A percentile compares a stretch with the other conserved stretches of the same genome.
Conservation (phyloP, 2,113 vertebrate genomes). For the Mirza zaza region DNA sequence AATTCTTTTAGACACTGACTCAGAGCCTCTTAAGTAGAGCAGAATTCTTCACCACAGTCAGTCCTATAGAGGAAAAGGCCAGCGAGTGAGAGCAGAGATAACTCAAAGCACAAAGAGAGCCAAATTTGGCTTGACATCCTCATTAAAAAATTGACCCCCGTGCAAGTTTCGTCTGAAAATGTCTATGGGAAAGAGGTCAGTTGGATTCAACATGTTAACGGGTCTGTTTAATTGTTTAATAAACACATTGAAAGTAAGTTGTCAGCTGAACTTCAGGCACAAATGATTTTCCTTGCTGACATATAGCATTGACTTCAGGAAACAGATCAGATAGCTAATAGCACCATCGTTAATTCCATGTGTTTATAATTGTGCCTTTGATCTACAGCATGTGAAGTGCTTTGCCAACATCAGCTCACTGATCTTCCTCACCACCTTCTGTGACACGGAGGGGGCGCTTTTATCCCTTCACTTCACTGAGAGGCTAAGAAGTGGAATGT, state of each 20-base stretch:
- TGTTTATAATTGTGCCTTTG: slow-evolving; percentile 57
- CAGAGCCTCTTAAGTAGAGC: slow-evolving; percentile 52
- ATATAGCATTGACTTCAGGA: slow-evolving; percentile 31
- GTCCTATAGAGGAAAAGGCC: neutral
- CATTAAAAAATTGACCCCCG: slow-evolving; percentile 62
- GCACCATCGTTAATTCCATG: slow-evolving; percentile 30
- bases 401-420: slow-evolving; percentile 37
- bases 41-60: slow-evolving; percentile 43
- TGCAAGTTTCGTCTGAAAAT: slow-evolving; percentile 48
- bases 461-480: slow-evolving; percentile 18
- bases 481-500: slow-evolving; percentile 20
- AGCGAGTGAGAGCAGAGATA: neutral
- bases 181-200: slow-evolving; percentile 25
- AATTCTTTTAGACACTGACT: slow-evolving; percentile 50
- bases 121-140: slow-evolving; percentile 57
- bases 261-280: neutral
- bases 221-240: slow-evolving; percentile 17
- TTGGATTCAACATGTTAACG: neutral
- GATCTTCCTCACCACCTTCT: slow-evolving; percentile 41
- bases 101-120: slow-evolving; percentile 40
- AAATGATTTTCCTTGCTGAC: slow-evolving; percentile 11
- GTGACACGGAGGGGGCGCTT: neutral
- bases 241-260: slow-evolving; percentile 34
- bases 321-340: slow-evolving; percentile 23
- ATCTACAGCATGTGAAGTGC: slow-evolving; percentile 16